A percentile compares a stretch with the other conserved stretches of the same genome.
phyloP scores from a whole-genome alignment of 2,888 invertebrate genomes.

The Patella pellucida region DNA sequence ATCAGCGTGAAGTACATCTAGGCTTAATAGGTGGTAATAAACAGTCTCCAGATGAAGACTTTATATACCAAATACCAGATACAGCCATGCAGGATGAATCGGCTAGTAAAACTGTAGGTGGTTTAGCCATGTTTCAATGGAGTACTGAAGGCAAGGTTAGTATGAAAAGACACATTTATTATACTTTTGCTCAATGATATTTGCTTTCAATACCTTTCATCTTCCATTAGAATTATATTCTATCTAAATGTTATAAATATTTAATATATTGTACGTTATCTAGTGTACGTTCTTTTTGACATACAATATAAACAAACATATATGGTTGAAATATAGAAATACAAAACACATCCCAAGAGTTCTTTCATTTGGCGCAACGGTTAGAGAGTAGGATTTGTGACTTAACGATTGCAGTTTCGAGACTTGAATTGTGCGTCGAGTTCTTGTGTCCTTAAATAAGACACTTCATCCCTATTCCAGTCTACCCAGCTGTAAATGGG shows the following conservation, averaged over 20 bases:
- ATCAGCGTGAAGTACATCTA: constrained; percentile 49
- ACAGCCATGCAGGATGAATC: constrained; percentile 56
- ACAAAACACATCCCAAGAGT: too few relatives aligned
- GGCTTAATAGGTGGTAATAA: constrained; percentile 69
- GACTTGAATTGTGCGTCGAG: too few relatives aligned
- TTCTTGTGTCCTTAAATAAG: too few relatives aligned
- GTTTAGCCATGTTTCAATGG: constrained; percentile 56
- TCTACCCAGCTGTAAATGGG: too few relatives aligned
- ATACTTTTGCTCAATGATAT: not conserved
- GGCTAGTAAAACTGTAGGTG: constrained; percentile 50
- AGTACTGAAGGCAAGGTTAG: constrained; percentile 42
- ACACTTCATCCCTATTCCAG: too few relatives aligned
- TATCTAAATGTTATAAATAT: constrained; percentile 20
- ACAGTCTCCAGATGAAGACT: constrained; percentile 68
- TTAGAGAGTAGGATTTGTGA: too few relatives aligned
- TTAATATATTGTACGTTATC: not conserved
- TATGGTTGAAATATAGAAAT: too few relatives aligned
- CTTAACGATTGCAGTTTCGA: too few relatives aligned
- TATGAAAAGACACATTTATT: not conserved
- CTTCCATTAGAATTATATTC: not conserved
- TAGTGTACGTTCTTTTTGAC: not conserved
- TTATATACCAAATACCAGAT: constrained; percentile 69
- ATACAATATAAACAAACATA: not conserved
- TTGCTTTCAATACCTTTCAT: not conserved
- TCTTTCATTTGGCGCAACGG: too few relatives aligned